These are phyloP conservation scores for Tachina lurida DNA, from an alignment of 2,888 invertebrate species.

Conservation along the genomic window DNA sequence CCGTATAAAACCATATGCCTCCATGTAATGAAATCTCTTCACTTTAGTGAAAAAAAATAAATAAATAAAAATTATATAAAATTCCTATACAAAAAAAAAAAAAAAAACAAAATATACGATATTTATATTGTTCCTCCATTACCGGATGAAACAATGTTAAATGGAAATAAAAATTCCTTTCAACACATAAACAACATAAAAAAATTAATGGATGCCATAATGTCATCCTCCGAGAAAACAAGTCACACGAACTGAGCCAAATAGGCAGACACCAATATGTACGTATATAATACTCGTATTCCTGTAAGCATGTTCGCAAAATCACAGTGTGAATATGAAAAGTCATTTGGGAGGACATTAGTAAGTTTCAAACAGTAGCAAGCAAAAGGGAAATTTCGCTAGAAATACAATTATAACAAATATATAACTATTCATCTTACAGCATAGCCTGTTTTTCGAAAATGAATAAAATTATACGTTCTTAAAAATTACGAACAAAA, in stretches of 20 bases:
- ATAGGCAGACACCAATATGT: slow-evolving; percentile 7
- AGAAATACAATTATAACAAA: no score
- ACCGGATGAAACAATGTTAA: slow-evolving; percentile 64
- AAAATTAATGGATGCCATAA: slow-evolving; percentile 50
- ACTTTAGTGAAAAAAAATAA: slow-evolving; percentile 30
- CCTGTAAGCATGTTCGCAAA: slow-evolving; percentile 10
- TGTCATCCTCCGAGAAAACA: slow-evolving; percentile 13
- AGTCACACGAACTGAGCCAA: neutral
- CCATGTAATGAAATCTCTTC: slow-evolving; percentile 23
- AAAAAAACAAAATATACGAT: slow-evolving; percentile 19
- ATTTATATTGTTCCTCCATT: slow-evolving; percentile 62
- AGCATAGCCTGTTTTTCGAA: no score
- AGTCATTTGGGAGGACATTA: slow-evolving; percentile 40
- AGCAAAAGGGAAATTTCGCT: slow-evolving; percentile 1
- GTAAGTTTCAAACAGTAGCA: slow-evolving; percentile 2
- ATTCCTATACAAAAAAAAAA: slow-evolving; percentile 26
- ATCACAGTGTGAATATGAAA: slow-evolving; percentile 52
- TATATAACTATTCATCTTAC: no score
- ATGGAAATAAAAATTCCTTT: slow-evolving; percentile 70
- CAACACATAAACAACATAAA: slow-evolving; percentile 66
- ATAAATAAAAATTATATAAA: slow-evolving; percentile 32
- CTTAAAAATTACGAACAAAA: no score
- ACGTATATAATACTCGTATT: no score
- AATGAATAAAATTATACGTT: no score
- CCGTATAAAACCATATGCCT: slow-evolving; percentile 54